A percentile compares a stretch with the other conserved stretches of the same genome.
These are phyloP conservation scores for Pristis pectinata DNA, from an alignment of 2,797 vertebrate species.

Conservation along the genomic window DNA sequence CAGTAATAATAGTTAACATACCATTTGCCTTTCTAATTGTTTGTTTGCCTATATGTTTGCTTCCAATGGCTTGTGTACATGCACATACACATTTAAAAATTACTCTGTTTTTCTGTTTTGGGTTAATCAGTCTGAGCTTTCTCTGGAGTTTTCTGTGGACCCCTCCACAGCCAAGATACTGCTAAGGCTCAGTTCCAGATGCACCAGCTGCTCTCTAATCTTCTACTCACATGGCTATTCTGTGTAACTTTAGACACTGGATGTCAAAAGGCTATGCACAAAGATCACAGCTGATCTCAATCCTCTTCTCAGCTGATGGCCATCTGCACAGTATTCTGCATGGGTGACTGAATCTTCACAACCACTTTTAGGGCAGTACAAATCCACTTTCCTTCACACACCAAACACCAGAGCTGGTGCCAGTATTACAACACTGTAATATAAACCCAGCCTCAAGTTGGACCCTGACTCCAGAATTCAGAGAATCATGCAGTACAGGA, in stretches of 20 bases:
- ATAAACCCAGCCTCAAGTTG: not conserved
- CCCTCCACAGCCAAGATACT: not conserved
- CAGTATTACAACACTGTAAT: not conserved
- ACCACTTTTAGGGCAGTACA: not conserved
- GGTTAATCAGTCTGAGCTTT: not conserved
- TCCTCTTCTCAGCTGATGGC: not conserved
- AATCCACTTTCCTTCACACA: not conserved
- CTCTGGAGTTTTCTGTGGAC: no score
- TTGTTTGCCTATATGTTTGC: no score
- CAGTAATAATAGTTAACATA: no score
- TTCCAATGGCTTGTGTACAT: no score
- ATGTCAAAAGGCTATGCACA: not conserved
- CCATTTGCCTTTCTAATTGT: no score
- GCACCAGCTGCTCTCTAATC: not conserved
- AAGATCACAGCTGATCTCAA: not conserved
- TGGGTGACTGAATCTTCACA: not conserved
- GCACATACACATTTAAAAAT: not conserved
- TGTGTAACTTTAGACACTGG: not conserved
- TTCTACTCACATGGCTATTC: not conserved
- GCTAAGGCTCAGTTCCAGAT: not conserved
- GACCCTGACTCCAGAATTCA: not conserved
- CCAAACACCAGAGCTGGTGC: not conserved
- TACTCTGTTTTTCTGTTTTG: not conserved
- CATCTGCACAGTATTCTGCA: not conserved
- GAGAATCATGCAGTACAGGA: not conserved